Evolutionary conservation across 2,888 invertebrate genomes (phyloP).

Genomic region (Byasa hedistus): DNA sequence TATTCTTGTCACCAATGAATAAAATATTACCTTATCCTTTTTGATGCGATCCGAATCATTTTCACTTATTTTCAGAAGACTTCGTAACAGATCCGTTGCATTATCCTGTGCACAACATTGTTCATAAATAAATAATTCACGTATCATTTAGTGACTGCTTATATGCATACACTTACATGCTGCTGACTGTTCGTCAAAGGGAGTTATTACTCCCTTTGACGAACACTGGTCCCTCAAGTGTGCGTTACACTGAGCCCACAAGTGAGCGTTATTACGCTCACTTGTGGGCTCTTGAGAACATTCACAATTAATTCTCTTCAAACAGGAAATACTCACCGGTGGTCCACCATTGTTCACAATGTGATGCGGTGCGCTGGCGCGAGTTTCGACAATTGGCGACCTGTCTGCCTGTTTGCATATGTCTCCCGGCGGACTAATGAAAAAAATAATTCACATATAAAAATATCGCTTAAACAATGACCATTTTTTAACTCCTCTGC

Average conservation of each 20-base stretch:
- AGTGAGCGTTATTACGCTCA: no score
- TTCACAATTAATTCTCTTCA: no score
- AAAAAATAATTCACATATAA: no score
- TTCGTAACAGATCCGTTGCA: conserved; percentile 63
- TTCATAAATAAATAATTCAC: no score
- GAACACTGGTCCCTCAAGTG: no score
- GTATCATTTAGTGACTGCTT: no score
- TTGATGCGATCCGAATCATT: conserved; percentile 48
- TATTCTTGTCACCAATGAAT: not conserved
- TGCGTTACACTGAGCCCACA: no score
- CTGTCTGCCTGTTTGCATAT: conserved; percentile 34
- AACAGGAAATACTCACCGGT: conserved; percentile 40
- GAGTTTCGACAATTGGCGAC: conserved; percentile 42
- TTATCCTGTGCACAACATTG: conserved; percentile 48
- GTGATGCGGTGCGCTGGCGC: conserved; percentile 33
- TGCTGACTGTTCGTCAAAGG: conserved; percentile 1
- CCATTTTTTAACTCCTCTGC: no score
- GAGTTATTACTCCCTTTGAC: not conserved
- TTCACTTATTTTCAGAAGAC: conserved; percentile 68
- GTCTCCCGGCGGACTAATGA: conserved; percentile 59
- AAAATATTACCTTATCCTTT: conserved; percentile 51
- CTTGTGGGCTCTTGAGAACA: no score
- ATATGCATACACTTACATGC: no score
- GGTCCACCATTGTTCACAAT: conserved; percentile 35
- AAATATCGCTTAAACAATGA: no score